Percentiles rank a stretch among this genome's conserved stretches.
These are phyloP conservation scores for Patella pellucida DNA, from an alignment of 2,888 invertebrate species.

Conservation along the genomic window DNA sequence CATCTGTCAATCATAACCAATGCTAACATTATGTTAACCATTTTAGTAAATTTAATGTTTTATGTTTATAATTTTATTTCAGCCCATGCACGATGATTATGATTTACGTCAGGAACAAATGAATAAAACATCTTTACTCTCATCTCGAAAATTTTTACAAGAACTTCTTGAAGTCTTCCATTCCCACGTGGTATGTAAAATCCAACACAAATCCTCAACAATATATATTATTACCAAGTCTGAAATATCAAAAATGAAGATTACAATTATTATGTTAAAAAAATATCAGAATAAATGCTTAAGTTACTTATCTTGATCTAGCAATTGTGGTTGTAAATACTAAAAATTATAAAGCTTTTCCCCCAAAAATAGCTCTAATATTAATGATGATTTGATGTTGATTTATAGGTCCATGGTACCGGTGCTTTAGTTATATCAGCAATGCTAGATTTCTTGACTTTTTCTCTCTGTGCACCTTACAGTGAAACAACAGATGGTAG, in stretches of 20 bases:
- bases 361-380: too few relatives aligned
- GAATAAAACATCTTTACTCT: constrained; percentile 95
- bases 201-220: neutral
- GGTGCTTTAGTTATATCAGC: constrained; percentile 96
- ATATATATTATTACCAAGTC: too few relatives aligned
- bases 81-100: constrained; percentile 94
- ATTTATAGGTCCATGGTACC: constrained; percentile 82
- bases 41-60: too few relatives aligned
- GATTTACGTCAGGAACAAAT: constrained; percentile 97
- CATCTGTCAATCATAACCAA: too few relatives aligned
- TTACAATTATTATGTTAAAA: too few relatives aligned
- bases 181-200: constrained; percentile 85
- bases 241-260: too few relatives aligned
- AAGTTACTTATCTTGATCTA: too few relatives aligned
- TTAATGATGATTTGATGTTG: too few relatives aligned
- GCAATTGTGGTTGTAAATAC: too few relatives aligned
- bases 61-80: constrained; percentile 27
- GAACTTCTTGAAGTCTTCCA: constrained; percentile 95
- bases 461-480: constrained; percentile 97
- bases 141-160: constrained; percentile 91
- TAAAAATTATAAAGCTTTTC: too few relatives aligned
- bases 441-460: constrained; percentile 98
- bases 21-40: too few relatives aligned
- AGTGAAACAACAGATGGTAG: constrained; percentile 93
- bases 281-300: too few relatives aligned